Evolutionary conservation across 1,140 invertebrate genomes (phyloP), one percentile per base, ranked within the genome.

Genomic region (Neodiprion fabricii): DNA sequence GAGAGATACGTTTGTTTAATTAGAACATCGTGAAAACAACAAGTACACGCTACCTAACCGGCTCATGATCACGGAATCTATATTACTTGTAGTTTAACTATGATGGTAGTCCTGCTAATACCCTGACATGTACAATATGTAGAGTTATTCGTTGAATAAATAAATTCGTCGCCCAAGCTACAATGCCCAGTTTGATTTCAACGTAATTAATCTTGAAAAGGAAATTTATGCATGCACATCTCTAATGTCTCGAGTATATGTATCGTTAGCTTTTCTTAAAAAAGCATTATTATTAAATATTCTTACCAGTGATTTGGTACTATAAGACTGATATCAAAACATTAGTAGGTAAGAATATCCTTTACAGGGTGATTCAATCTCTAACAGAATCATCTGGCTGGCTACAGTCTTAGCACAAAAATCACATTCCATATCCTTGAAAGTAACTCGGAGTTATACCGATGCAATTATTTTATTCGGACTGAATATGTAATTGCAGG

Each of bases 401-500:
- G 17, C 17, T 21, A 21, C 17, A 21, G 17, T 21, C 17, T 21
- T 21, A 40, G 1, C 28, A 40, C 28, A 40, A 40, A 40, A 40
- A 40, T 40, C 28, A 5, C 5, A 40, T 40, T 40, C 28, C 28
- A 5, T 40, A 40, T 40, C 28, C 28, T 68, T 68, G 10, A 23
- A 10, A 11, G 40, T 10, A 68, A 8, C 65, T 72, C 47, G 3
- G 1, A 65, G 23, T 67, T 75, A 12, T 73, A 76, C 53, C 47
- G 14, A 9, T 72, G 53, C 9, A 21, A 66, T 11, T 71, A 11
- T 74, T 73, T 77, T 48, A 69, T 75, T 40, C 1, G 28, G 28
- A 40, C 5, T 40, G 5, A 40, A 40, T 40, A 40, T 5, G 28
- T 40, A 40, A 61, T 75, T 78, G 40, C 76, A 74, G 76, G 21